Base-by-base conservation (phyloP, 2,797 vertebrate species). In the Trichosurus vulpecula region DNA sequence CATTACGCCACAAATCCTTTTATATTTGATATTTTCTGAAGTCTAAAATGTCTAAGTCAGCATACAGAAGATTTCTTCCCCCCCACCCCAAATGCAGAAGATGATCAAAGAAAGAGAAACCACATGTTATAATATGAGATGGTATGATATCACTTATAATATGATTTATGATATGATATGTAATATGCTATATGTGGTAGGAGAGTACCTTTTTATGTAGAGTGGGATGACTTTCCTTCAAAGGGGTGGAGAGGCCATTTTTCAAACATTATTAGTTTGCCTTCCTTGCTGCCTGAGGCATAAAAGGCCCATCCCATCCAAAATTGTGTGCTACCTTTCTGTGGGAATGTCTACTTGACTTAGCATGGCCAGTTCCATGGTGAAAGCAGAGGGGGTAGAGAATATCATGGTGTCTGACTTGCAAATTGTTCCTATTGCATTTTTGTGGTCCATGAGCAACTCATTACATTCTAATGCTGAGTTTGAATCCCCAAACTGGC, bases 11-110 rank as follows among this genome's bases (percentile, higher is more conserved):
- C 52, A 97, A 89, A 96, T 30, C 74, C 91, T 96, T 87, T 94
- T 66, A 95, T 95, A 53, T 57, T 94, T 66, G 66, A 57, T 95
- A 51, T 53, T 52, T 94, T 94, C 54, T 92, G 96, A 93, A 95
- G 81, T 52, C 90, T 96, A 89, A 3, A 35, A 89, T 94, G 54
- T 95, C 94, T 47, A 95, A 95, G 53, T 94, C 53, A 94, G 47
- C 93, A 90, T 53, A 89, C 54, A 66, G 95, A 95, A 92, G 14
- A 6, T 0, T 66, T 81, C 87, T 66, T 81, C 87, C n/a, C 90
- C 29, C 8, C 54, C 29, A 47, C 55, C 92, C 6, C 25, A 47
- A 94, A 19, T 41, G n/a, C 66, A 81, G n/a, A 25, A 96, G 90
- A 13, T 81, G 55, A 95, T 91, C 54, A 35, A 9, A 87, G 47